Base-by-base conservation (phyloP, 2,888 invertebrate species). In the Brachypterus glaber region DNA sequence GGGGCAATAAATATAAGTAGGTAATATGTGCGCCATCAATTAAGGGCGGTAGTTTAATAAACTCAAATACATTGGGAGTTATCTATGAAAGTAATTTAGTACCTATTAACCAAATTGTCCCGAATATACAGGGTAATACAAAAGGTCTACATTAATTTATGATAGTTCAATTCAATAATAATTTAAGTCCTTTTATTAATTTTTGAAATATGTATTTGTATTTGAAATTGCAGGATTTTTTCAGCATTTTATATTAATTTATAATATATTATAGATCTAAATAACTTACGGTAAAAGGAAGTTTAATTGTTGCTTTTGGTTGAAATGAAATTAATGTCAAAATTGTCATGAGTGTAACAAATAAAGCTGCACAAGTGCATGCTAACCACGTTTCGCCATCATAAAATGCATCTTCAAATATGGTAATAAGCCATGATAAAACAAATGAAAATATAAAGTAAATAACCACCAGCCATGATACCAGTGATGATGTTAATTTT, bases 281-380 rank as follows among this genome's bases (percentile, higher is more conserved):
- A 11, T 11, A 38, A 53, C 53, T 66, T 44, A 77, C 82, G 17
- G 74, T 72, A 57, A 82, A 82, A 0, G 76, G 72, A 1, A 80
- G 62, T 49, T 74, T 71, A 52, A 68, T 70, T 25, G 71, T 68
- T 0, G 79, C 77, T 12, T 71, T 72, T 0, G 82, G 82, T 51
- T 82, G 82, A 0, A 71, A 58, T 0, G 73, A 70, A 13, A 82
- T 72, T 8, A 69, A 62, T 14, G 62, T 55, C 2, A 81, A 61
- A 3, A 75, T 68, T 16, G 59, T 27, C 2, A 74, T n/a, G 3
- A 63, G 43, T 9, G 62, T 37, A 3, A 51, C 21, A 3, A 44
- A 46, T 12, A 63, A 50, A 7, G 62, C 37, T 2, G 43, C 41
- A 2, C 70, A 63, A 1, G 72, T 56, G 24, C 51, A 43, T 2